Evolutionary conservation across 2,888 invertebrate genomes (phyloP).

Genomic region (Mellilla xanthometata): DNA sequence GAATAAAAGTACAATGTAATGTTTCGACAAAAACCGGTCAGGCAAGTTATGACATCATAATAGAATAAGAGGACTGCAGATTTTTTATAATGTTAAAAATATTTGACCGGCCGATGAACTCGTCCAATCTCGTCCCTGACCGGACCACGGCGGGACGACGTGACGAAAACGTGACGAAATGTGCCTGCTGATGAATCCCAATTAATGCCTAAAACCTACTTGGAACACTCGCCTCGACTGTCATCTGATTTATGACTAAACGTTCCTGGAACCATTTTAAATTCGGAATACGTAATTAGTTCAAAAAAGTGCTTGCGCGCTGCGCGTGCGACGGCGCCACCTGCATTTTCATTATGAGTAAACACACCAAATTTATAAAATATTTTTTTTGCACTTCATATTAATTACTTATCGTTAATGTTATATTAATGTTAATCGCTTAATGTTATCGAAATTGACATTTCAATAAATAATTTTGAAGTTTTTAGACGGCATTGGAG

Average conservation of each 20-base stretch:
- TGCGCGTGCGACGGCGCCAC: too few species aligned
- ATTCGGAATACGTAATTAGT: conserved; percentile 8
- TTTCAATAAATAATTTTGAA: too few species aligned
- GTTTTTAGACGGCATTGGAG: too few species aligned
- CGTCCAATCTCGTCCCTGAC: conserved; percentile 63
- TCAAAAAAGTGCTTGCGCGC: too few species aligned
- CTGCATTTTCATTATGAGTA: too few species aligned
- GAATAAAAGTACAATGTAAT: conserved; percentile 36
- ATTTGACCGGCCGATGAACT: conserved; percentile 71
- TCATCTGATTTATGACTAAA: conserved; percentile 27
- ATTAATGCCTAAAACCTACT: conserved; percentile 25
- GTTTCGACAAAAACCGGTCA: conserved; percentile 43
- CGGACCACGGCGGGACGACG: conserved; percentile 41
- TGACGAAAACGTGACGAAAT: conserved; percentile 46
- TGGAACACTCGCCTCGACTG: conserved; percentile 23
- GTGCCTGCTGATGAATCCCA: conserved; percentile 33
- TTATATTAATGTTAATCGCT: too few species aligned
- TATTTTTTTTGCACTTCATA: too few species aligned
- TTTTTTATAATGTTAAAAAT: conserved; percentile 65
- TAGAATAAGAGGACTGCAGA: conserved; percentile 64
- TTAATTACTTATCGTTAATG: too few species aligned
- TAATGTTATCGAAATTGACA: too few species aligned
- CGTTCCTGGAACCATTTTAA: conserved; percentile 23
- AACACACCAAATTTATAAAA: too few species aligned
- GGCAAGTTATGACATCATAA: conserved; percentile 63